phyloP scores from a whole-genome alignment of 2,797 vertebrate genomes.

The Falco rusticolus region DNA sequence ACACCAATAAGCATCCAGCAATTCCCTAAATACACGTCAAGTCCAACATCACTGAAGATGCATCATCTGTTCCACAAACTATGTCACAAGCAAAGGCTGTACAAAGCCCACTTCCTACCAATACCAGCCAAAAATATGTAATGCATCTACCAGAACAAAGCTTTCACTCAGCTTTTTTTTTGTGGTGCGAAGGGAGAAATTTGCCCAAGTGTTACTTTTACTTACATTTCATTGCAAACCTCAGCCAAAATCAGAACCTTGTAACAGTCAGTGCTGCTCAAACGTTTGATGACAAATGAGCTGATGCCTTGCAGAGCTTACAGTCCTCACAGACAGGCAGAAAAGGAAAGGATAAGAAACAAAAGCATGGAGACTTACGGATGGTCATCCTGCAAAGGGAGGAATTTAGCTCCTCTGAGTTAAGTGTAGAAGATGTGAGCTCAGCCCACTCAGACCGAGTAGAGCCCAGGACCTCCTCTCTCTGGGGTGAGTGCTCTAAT shows the following conservation, averaged over 20 bases:
- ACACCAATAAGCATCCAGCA: neutral
- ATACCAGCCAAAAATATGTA: neutral
- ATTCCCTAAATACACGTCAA: neutral
- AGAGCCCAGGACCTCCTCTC: neutral
- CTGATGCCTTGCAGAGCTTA: neutral
- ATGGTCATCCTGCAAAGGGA: neutral
- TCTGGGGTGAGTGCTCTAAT: constrained; percentile 10
- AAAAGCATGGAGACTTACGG: constrained; percentile 28
- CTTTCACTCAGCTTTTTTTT: neutral
- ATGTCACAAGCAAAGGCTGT: neutral
- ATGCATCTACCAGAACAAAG: neutral
- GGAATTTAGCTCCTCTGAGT: constrained; percentile 1
- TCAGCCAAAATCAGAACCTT: neutral
- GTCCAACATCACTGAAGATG: neutral
- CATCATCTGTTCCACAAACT: neutral
- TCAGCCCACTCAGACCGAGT: neutral
- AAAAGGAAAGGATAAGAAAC: neutral
- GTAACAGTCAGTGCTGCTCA: neutral
- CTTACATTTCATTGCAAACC: neutral
- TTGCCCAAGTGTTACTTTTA: neutral
- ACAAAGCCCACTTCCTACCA: neutral
- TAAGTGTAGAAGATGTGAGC: neutral
- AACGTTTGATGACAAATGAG: neutral
- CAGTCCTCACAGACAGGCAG: neutral
- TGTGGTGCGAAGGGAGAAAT: neutral